Base-by-base conservation (phyloP, 1,140 invertebrate species). In the Camponotus floridanus region DNA sequence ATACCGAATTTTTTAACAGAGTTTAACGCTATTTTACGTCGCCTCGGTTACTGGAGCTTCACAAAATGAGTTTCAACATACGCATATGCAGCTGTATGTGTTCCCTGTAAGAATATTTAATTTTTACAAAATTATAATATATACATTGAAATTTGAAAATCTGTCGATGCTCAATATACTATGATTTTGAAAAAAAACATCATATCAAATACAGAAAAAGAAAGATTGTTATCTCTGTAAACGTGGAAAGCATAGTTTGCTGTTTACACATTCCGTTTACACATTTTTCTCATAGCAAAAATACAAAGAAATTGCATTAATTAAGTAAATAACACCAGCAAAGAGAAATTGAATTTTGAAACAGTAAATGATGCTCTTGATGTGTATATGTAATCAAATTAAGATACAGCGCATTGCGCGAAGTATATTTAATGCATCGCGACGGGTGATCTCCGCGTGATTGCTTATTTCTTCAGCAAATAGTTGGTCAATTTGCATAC, bases 381-480 rank as follows among this genome's bases (percentile, higher is more conserved):
- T 73, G 31, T 33, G 51, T 4, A 21, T n/a, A 26, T 13, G 45
- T 57, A 26, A 26, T 26, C 26, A 26, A 26, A 26, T 26, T 26
- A 26, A 26, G 36, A 18, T 36, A 5, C 42, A 57, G 33, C 70
- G 48, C 26, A 26, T 73, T 57, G 51, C 65, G 18, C 57, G 21
- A 80, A 57, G 36, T 39, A 48, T 15, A 39, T 42, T 45, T 87
- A 76, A 87, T 78, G 51, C 33, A 7, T 18, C 4, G n/a, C 45
- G 64, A 48, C 45, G 57, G 31, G 13, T 45, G 64, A 42, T 42
- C 11, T 9, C 48, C 39, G 33, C 45, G 45, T 87, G 71, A 91
- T 91, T 91, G 85, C 88, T 90, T 88, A 91, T 91, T 91, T 90
- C 90, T 91, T 88, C 21, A 62, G 86, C 59, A 91, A 91, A 91